These are phyloP conservation scores for Heptranchias perlo DNA, from an alignment of 2,113 vertebrate genomes.

Conservation along the genomic window DNA sequence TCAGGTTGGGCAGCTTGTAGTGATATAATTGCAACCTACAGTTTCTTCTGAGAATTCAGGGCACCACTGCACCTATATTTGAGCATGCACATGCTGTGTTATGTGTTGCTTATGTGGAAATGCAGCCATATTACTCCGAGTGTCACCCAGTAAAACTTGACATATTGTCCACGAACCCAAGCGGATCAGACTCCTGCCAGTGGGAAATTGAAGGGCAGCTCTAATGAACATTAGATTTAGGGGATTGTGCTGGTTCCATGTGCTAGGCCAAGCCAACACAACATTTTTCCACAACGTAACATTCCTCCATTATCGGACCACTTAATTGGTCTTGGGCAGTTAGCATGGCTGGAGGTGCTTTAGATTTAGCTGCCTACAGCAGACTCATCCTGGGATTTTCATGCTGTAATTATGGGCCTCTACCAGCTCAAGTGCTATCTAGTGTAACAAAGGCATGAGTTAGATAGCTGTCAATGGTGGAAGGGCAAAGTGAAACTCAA, in stretches of 20 bases:
- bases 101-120: not conserved
- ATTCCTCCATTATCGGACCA: not conserved
- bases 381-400: not conserved
- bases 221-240: not conserved
- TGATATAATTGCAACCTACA: not conserved
- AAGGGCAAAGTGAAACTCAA: not conserved
- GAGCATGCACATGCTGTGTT: not conserved
- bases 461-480: not conserved
- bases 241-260: not conserved
- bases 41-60: not conserved
- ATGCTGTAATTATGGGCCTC: not conserved
- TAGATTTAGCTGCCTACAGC: not conserved
- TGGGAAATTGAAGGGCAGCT: not conserved
- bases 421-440: not conserved
- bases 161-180: not conserved
- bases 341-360: not conserved
- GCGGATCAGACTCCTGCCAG: not conserved
- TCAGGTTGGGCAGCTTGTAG: not conserved
- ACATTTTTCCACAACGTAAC: not conserved
- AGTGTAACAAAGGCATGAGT: not conserved
- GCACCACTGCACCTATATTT: not conserved
- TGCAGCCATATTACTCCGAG: not conserved
- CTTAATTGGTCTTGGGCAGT: not conserved
- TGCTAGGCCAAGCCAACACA: not conserved
- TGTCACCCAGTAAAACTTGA: conserved; percentile 21